Base-by-base conservation (phyloP, 2,888 invertebrate genomes). In the Drosophila mercatorum region DNA sequence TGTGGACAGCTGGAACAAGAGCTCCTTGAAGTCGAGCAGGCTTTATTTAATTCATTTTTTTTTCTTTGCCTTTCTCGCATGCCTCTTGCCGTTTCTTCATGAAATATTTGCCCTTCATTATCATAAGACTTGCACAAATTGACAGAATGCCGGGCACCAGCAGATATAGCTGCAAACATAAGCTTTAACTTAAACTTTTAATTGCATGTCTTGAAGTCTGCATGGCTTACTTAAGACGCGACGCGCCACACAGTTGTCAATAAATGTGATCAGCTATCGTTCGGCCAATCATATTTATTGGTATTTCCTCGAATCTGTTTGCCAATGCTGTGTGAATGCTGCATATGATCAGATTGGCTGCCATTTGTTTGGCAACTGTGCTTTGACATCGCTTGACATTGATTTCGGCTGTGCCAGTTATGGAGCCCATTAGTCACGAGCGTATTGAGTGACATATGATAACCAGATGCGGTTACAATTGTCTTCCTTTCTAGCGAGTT, bases 371-470 rank as follows among this genome's bases (percentile, higher is more conserved):
- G 28, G 28, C 28, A 5, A 28, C 2, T 28, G 28, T 28, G 28
- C 28, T 28, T 28, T 70, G 78, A 46, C 68, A 70, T 67, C 68
- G 71, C 40, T 62, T 75, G 82, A 80, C 80, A 78, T 80, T 85
- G 86, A 77, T 88, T 69, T 82, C 52, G 69, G 51, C 62, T 57
- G 5, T 28, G 28, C 28, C 3, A 28, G 28, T 28, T 28, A 82
- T 69, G 77, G 47, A 44, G 64, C 43, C 75, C 81, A 88, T 83
- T 83, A 82, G 88, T 82, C 83, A 82, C 64, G 64, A 63, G 59
- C 52, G 59, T 68, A 75, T 86, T 81, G 87, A 88, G 83, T 86
- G 87, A 71, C 73, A 83, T 81, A 74, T 81, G 87, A 83, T 83
- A 83, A 67, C 78, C 83, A 72, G 61, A 69, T 75, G 73, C 62